Conservation (phyloP, 2,113 vertebrate species). For the Lontra canadensis region DNA sequence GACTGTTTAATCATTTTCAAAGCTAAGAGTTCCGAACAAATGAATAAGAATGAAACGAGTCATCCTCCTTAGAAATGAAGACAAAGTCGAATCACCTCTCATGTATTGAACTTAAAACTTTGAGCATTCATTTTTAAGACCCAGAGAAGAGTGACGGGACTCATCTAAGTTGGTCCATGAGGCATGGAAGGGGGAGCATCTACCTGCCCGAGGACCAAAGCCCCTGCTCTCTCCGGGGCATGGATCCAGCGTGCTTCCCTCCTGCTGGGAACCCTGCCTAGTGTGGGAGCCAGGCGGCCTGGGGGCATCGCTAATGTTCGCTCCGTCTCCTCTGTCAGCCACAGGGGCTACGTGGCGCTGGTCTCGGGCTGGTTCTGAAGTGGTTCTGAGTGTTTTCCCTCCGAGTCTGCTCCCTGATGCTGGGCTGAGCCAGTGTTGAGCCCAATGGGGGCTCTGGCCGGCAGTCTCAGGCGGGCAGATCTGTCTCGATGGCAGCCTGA, state of each 20-base stretch:
- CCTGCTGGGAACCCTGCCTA: too few relatives aligned
- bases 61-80: background rate
- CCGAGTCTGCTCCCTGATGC: background rate
- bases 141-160: background rate
- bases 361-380: too few relatives aligned
- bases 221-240: too few relatives aligned
- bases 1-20: background rate
- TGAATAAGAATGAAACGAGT: background rate
- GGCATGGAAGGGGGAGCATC: accelerated
- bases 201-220: background rate
- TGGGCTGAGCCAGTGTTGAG: background rate
- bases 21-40: background rate
- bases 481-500: background rate
- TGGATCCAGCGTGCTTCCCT: accelerated
- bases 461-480: background rate
- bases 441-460: background rate
- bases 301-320: accelerated
- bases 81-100: background rate
- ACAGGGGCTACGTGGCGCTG: accelerated
- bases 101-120: background rate
- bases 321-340: accelerated
- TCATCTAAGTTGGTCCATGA: background rate
- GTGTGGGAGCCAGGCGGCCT: accelerated
- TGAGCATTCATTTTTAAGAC: background rate
- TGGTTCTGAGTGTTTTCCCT: accelerated